These are phyloP conservation scores for Drosophila tropicalis DNA, from an alignment of 1,140 invertebrate genomes.

Conservation along the genomic window DNA sequence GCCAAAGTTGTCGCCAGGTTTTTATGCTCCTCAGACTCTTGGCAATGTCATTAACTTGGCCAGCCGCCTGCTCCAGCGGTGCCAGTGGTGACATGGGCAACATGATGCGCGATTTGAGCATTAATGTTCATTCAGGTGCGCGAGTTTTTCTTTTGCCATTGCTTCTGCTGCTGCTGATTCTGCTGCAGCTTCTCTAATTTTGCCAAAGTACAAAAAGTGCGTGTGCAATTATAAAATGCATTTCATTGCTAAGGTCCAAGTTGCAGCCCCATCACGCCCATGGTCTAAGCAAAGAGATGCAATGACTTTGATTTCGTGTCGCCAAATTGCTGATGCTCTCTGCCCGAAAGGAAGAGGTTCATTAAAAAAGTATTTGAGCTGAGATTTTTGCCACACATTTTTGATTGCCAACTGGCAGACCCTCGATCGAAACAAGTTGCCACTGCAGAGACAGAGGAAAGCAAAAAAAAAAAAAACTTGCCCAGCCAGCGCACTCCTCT, in stretches of 20 bases:
- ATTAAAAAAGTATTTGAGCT: constrained; percentile 78
- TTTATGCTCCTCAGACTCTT: constrained; percentile 39
- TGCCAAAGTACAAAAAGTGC: constrained; percentile 74
- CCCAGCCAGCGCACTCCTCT: constrained; percentile 32
- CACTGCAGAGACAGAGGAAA: constrained; percentile 27
- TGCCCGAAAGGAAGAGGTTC: constrained; percentile 71
- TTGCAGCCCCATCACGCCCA: constrained; percentile 6
- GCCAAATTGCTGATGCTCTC: constrained; percentile 64
- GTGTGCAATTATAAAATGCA: constrained; percentile 77
- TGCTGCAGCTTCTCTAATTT: constrained; percentile 61
- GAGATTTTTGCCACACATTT: constrained; percentile 77
- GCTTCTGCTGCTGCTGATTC: constrained; percentile 4
- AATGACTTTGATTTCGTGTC: constrained; percentile 79
- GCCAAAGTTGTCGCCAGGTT: constrained; percentile 74
- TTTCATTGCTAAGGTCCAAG: constrained; percentile 51
- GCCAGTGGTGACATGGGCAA: constrained; percentile 67
- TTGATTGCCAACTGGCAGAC: constrained; percentile 63
- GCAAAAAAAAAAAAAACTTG: constrained; percentile 45
- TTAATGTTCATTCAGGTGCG: constrained; percentile 72
- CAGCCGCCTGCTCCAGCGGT: constrained; percentile 42
- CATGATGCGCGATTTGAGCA: constrained; percentile 79
- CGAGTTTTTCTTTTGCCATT: constrained; percentile 35
- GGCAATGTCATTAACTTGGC: constrained; percentile 80
- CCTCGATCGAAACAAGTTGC: constrained; percentile 66
- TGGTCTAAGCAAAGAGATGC: constrained; percentile 37